Evolutionary conservation across 2,113 vertebrate genomes (phyloP), one percentile per base, ranked within the genome.

Genomic region (Piliocolobus tephrosceles): DNA sequence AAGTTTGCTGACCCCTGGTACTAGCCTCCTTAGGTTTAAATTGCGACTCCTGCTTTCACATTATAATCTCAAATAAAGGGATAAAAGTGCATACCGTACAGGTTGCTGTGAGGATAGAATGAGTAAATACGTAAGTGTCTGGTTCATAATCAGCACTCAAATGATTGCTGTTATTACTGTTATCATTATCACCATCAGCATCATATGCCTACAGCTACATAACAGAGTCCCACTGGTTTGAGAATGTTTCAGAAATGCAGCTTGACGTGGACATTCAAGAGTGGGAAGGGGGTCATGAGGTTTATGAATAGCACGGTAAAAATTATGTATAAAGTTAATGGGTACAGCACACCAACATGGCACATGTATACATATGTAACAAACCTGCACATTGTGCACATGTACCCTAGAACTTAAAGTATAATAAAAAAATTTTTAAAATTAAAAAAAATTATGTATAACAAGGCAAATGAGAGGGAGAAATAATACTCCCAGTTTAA

Each of bases 401-500:
- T 50, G 13, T 13, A 50, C 47, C 47, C 47, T 50, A 50, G 47
- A 50, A 50, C 47, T 50, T 50, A 50, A 50, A 50, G 47, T 50
- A 50, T 4, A 50, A 50, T 14, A 50, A 50, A 50, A 50, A 50
- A 50, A 14, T 50, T 43, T 43, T 43, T 1, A 4, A 50, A 50
- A 50, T 13, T 13, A 2, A 47, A 14, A 75, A 73, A 90, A 64
- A 20, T 30, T 43, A 25, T 2, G 6, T 8, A n/a, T 40, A 57
- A 30, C 22, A 4, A 88, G 66, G 38, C 57, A 82, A 81, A 35
- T 6, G 20, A 95, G 73, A 85, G 25, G 10, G 76, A 88, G 20
- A 61, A 90, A 88, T 43, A 91, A 85, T 25, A 78, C 3, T 90
- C n/a, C 52, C 25, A 57, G 8, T 47, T 91, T 30, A n/a, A 83